Base-by-base conservation (phyloP, 2,797 vertebrate genomes). In the Hoplostethus mediterraneus region DNA sequence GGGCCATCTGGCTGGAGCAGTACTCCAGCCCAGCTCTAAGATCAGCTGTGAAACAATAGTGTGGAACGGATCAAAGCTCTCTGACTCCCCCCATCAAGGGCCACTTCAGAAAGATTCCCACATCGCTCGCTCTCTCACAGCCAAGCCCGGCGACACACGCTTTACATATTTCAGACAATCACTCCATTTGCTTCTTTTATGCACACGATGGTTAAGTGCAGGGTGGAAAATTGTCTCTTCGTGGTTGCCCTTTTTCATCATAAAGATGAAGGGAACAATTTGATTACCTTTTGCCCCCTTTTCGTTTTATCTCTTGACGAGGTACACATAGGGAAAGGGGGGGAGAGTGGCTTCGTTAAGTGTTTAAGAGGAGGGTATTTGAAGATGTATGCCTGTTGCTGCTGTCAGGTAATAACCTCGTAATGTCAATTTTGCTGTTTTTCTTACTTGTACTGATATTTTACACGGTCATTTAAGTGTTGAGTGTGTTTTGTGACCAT, bases 1-100 rank as follows among this genome's bases (percentile, higher is more conserved):
- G 92, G 77, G 78, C 93, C 94, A 95, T 95, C 95, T 95, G 95
- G 92, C 91, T 87, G 68, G 84, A 90, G 87, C 88, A 82, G 89
- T 87, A 85, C 90, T 87, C 77, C 82, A 91, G 85, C 78, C 70
- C 63, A 81, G 84, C 87, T 81, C 83, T 59, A 75, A 88, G 86
- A 91, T 90, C 89, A 89, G 91, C 88, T 88, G 85, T 84, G 82
- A 87, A 86, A 93, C 92, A 90, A 87, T 89, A 85, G 76, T 83
- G 76, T 25, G 72, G 77, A 81, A 63, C 57, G 77, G 80, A 93
- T 94, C 90, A 94, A 88, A 90, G 89, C 82, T 63, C 70, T 67
- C 65, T 10, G 8, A 68, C 63, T 73, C 69, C 80, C 67, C 75
- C 68, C 62, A 48, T 63, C 52, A 52, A 61, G 48, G 49, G 64